Conservation (phyloP, 2,113 vertebrate genomes). For the Corvus moneduloides region DNA sequence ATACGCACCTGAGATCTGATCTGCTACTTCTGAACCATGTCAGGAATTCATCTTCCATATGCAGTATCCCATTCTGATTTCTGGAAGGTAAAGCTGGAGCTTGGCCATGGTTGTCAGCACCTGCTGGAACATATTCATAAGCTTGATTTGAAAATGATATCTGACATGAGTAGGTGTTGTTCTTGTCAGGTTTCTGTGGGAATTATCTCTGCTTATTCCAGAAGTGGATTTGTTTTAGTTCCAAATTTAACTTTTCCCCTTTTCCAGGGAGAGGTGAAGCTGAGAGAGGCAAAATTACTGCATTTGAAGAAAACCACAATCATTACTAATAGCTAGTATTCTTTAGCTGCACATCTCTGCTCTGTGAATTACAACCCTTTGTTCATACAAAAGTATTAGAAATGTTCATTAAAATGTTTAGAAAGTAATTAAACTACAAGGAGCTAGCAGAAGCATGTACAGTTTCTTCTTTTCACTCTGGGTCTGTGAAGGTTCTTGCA, state of each 20-base stretch:
- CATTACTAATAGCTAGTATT: neutral
- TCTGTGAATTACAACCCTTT: neutral
- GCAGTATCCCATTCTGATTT: neutral
- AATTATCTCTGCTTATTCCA: neutral
- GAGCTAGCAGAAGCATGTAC: neutral
- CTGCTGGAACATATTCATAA: neutral
- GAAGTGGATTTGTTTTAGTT: neutral
- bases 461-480: neutral
- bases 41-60: neutral
- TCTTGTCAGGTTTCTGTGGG: neutral
- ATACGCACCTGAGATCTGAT: neutral
- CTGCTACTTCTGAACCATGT: neutral
- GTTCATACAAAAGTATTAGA: neutral
- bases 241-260: neutral
- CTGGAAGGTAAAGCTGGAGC: neutral
- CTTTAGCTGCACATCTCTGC: neutral
- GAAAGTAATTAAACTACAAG: neutral
- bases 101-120: neutral
- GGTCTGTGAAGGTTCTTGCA: neutral
- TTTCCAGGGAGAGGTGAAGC: neutral
- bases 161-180: neutral
- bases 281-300: neutral
- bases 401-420: neutral
- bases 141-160: neutral
- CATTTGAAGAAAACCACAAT: neutral